These are phyloP conservation scores for Trididemnum clinides DNA, from an alignment of 23 tunicate species.

Conservation along the genomic window DNA sequence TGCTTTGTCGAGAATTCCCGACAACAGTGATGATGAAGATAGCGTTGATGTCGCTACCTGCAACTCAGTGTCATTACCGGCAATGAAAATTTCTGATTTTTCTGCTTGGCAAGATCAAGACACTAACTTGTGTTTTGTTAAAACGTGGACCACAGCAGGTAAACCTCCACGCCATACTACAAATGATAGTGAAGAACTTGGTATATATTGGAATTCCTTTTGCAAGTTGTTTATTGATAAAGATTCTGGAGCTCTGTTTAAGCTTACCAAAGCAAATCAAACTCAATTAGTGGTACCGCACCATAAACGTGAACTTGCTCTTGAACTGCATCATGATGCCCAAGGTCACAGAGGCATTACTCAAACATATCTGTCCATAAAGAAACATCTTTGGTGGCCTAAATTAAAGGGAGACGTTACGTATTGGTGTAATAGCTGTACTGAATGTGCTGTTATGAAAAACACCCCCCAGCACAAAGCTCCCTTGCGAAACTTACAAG, in stretches of 20 bases:
- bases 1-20: too few relatives aligned
- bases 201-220: neutral
- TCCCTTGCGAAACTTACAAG: neutral
- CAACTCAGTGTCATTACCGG: too few relatives aligned
- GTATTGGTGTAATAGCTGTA: slow-evolving; percentile 8
- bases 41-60: too few relatives aligned
- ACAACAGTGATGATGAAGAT: too few relatives aligned
- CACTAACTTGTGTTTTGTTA: neutral
- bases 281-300: neutral
- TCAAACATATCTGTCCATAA: neutral
- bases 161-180: neutral
- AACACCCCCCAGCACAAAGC: neutral
- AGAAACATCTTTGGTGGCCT: slow-evolving; percentile 14
- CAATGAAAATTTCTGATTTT: too few relatives aligned
- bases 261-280: neutral
- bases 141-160: neutral
- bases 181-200: neutral
- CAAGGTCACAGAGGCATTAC: neutral
- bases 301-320: neutral
- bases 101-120: neutral
- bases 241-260: neutral
- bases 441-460: neutral
- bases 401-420: neutral
- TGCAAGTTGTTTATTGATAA: neutral
- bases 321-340: neutral